phyloP scores from a whole-genome alignment of 2,888 invertebrate species.

The Scaptomyza caliginosa region DNA sequence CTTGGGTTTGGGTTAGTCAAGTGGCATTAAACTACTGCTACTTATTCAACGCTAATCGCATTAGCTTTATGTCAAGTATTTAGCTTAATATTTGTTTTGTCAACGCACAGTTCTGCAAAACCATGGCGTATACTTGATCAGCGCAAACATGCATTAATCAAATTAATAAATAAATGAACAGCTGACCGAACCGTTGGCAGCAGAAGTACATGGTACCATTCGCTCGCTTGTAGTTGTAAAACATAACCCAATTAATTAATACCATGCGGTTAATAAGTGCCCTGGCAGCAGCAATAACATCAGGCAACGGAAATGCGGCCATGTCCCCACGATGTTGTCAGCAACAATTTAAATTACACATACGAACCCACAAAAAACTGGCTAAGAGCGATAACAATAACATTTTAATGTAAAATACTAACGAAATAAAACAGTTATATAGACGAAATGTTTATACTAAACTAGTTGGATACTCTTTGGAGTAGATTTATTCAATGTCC shows the following conservation, averaged over 20 bases:
- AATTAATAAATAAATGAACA: conserved; percentile 82
- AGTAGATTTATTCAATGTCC: too few species aligned
- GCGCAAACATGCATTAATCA: conserved; percentile 77
- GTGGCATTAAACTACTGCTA: conserved; percentile 45
- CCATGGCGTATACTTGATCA: conserved; percentile 48
- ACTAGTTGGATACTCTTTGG: background rate
- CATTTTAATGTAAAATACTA: conserved; percentile 5
- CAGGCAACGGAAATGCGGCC: conserved; percentile 40
- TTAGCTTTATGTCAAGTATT: conserved; percentile 37
- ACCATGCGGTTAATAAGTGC: conserved; percentile 65
- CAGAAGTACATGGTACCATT: conserved; percentile 11
- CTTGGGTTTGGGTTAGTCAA: conserved; percentile 1
- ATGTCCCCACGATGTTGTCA: conserved; percentile 56
- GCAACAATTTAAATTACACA: conserved; percentile 76
- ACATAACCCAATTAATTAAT: conserved; percentile 82
- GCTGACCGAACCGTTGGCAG: conserved; percentile 22
- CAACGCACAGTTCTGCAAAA: conserved; percentile 7
- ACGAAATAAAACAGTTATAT: background rate
- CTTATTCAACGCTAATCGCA: conserved; percentile 44
- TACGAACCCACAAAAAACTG: conserved; percentile 50
- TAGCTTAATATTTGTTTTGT: conserved; percentile 43
- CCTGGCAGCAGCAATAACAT: conserved; percentile 37
- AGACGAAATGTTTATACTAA: conserved; percentile 1
- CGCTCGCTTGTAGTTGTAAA: conserved; percentile 40
- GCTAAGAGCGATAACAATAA: conserved; percentile 41